Base-by-base conservation (phyloP, 2,888 invertebrate species). In the Marronus borbonicus region DNA sequence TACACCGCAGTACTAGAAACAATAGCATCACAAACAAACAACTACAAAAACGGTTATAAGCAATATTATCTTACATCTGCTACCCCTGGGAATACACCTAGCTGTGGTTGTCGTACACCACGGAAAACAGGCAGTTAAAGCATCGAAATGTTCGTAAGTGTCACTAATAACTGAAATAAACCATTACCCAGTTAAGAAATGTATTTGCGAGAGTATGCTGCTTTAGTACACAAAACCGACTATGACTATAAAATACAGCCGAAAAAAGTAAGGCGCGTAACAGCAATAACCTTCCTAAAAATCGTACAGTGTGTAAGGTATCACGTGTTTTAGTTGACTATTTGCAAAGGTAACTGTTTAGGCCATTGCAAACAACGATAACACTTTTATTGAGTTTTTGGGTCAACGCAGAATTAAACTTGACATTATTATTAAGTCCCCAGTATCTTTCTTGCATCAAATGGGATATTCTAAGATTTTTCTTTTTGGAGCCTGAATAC, bases 131-230 rank as follows among this genome's bases (percentile, higher is more conserved):
- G 94, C 93, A 83, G 94, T 93, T 89, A 94, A 90, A 81, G 93
- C 93, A 89, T 94, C 93, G 89, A 93, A 91, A 87, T 93, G 93
- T 86, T 94, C 94, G 89, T 94, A 93, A 82, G 93, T 94, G 89
- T 94, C 94, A 89, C 92, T 91, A 86, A 91, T 91, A 85, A 92
- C 91, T 90, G 92, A 89, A 91, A 92, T 90, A 90, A 88, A 85
- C 86, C 85, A 85, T 87, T 86, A 84, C 82, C 85, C 83, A 84
- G 78, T 80, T 80, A 80, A 17, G 75, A 64, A 64, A 70, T 70
- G 39, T 58, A 58, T 70, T 31, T 58, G 50, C 14, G 24, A 10
- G 36, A 58, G 17, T 55, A 52, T 70, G 62, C 55, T 79, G 70
- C 60, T 77, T 52, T 72, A 68, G 72, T 65, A 78, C 69, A 75